phyloP scores from a whole-genome alignment of 1,140 invertebrate genomes.

The Amyelois transitella region DNA sequence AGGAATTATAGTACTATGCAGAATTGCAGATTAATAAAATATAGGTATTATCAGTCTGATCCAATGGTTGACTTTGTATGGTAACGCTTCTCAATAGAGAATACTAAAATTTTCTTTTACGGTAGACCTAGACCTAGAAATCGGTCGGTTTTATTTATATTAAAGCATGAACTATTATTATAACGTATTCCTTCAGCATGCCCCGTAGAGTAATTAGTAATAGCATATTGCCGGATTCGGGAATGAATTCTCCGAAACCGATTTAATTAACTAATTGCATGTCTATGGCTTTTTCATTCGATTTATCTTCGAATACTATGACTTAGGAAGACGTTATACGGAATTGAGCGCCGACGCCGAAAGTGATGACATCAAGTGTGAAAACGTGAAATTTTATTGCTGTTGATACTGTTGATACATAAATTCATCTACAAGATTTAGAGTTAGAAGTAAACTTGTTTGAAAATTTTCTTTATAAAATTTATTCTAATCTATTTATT shows the following conservation, averaged over 20 bases:
- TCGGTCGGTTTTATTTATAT: constrained; percentile 30
- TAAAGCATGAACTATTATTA: constrained; percentile 48
- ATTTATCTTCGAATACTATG: neutral
- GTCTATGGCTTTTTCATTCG: constrained; percentile 34
- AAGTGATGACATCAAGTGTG: neutral
- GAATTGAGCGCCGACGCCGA: neutral
- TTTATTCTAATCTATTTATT: too few relatives aligned
- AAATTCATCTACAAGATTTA: too few relatives aligned
- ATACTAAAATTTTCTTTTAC: constrained; percentile 43
- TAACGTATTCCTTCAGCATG: constrained; percentile 53
- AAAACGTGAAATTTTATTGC: neutral
- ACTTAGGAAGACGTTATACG: constrained; percentile 1
- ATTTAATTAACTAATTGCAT: constrained; percentile 56
- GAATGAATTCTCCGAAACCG: constrained; percentile 22
- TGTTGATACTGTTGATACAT: too few relatives aligned
- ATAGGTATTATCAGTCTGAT: constrained; percentile 37
- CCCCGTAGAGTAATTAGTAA: constrained; percentile 37
- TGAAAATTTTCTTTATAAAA: too few relatives aligned
- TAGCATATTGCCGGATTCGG: constrained; percentile 24
- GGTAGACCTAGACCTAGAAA: constrained; percentile 39
- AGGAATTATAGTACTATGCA: neutral
- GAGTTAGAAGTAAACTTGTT: too few relatives aligned
- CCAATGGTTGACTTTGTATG: constrained; percentile 39
- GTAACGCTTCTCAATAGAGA: constrained; percentile 44
- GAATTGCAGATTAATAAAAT: neutral